Evolutionary conservation across 2,113 vertebrate genomes (phyloP).

Genomic region (Xerus inauris): DNA sequence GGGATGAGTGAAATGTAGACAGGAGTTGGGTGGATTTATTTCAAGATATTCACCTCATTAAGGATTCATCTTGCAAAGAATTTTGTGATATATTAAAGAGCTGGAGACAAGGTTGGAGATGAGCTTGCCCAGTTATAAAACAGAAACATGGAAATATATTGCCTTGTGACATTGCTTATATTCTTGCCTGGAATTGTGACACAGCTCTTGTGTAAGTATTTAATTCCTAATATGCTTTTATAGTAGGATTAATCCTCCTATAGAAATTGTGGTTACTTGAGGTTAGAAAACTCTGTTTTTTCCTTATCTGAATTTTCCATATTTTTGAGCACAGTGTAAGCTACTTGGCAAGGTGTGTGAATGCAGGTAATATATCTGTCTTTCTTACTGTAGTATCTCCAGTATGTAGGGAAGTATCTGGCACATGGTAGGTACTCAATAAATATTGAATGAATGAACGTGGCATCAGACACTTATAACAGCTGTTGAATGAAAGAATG

Average conservation of each 20-base stretch:
- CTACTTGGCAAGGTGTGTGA: conserved; percentile 16
- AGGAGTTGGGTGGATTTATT: conserved; percentile 13
- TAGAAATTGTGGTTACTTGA: neutral
- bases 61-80: conserved; percentile 29
- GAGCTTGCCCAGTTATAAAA: conserved; percentile 15
- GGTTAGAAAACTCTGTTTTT: neutral
- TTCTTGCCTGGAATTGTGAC: conserved; percentile 49
- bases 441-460: conserved; percentile 28
- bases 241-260: neutral
- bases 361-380: neutral
- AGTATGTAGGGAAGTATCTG: neutral
- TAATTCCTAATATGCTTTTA: conserved; percentile 26
- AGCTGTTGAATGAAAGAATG: conserved; percentile 43
- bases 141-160: conserved; percentile 4
- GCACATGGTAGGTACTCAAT: conserved; percentile 35
- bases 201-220: conserved; percentile 20
- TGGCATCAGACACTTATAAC: conserved; percentile 8
- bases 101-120: neutral
- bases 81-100: neutral
- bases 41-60: conserved; percentile 30
- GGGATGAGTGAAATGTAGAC: conserved; percentile 26
- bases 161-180: conserved; percentile 32
- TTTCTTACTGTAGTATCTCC: conserved; percentile 35
- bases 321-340: conserved; percentile 14
- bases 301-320: conserved; percentile 13